A percentile compares a stretch with the other conserved stretches of the same genome.
These are phyloP conservation scores for Unio pictorum DNA, from an alignment of 2,888 invertebrate species.

Conservation along the genomic window DNA sequence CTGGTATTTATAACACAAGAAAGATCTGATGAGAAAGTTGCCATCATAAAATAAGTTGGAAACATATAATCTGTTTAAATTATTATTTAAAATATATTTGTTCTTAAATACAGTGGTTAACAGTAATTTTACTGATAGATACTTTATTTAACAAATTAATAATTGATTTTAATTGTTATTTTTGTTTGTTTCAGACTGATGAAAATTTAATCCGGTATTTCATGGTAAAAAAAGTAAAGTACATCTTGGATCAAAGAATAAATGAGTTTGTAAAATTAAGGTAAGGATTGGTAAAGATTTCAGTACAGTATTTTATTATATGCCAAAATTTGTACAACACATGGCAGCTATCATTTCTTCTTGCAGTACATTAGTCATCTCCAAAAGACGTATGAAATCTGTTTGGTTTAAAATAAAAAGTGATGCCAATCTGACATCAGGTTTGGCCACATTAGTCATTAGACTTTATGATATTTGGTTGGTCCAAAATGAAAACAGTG, in stretches of 20 bases:
- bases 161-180: slow-evolving; percentile 1
- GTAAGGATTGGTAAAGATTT: background rate
- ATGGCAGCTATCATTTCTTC: too few relatives aligned
- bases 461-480: too few relatives aligned
- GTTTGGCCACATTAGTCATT: too few relatives aligned
- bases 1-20: too few relatives aligned
- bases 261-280: background rate
- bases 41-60: background rate
- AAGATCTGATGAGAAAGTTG: too few relatives aligned
- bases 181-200: slow-evolving; percentile 40
- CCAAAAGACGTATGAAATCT: too few relatives aligned
- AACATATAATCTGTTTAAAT: background rate
- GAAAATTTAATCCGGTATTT: slow-evolving; percentile 66
- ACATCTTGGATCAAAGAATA: slow-evolving; percentile 66
- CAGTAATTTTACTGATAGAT: background rate
- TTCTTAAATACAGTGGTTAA: background rate
- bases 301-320: background rate
- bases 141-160: background rate
- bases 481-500: too few relatives aligned
- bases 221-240: slow-evolving; percentile 72
- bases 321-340: background rate
- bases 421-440: too few relatives aligned
- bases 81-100: background rate
- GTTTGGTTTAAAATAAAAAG: too few relatives aligned
- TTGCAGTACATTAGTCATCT: too few relatives aligned